Conservation (phyloP, 2,888 invertebrate species). For the Scotopteryx bipunctaria region DNA sequence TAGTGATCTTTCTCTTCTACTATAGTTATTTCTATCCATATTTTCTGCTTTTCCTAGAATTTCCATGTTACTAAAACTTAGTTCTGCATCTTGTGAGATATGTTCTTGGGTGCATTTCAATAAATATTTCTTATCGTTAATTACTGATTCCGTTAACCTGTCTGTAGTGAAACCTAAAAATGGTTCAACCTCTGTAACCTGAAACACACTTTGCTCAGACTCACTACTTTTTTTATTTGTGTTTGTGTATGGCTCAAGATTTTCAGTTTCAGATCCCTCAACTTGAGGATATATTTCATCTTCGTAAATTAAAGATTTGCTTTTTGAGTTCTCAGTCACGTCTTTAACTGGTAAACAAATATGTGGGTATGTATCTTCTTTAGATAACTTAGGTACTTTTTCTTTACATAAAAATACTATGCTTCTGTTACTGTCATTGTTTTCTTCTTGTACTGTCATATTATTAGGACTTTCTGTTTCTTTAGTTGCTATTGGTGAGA, state of each 20-base stretch:
- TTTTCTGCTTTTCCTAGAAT: not conserved
- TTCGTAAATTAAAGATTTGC: constrained; percentile 14
- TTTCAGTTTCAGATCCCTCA: constrained; percentile 4
- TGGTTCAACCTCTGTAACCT: constrained; percentile 53
- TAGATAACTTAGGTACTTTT: constrained; percentile 24
- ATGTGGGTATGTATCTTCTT: constrained; percentile 10
- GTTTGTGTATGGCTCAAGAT: not conserved
- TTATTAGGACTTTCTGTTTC: constrained; percentile 39
- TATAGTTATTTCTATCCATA: not conserved
- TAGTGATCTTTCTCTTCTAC: not conserved
- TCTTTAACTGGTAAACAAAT: not conserved
- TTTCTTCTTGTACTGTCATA: constrained; percentile 44
- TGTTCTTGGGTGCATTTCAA: constrained; percentile 13
- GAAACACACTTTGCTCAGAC: constrained; percentile 41
- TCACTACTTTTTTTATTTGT: constrained; percentile 6
- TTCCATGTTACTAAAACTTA: not conserved
- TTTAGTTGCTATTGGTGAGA: constrained; percentile 62
- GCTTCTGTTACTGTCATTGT: constrained; percentile 41
- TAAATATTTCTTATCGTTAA: constrained; percentile 1
- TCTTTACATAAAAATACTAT: constrained; percentile 38
- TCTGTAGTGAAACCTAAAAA: constrained; percentile 54
- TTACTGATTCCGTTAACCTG: constrained; percentile 12
- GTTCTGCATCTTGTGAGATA: not conserved
- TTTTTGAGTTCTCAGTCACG: not conserved
- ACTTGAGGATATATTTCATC: constrained; percentile 5